Evolutionary conservation across 2,797 vertebrate genomes (phyloP).

Genomic region (Micrastur ruficollis): DNA sequence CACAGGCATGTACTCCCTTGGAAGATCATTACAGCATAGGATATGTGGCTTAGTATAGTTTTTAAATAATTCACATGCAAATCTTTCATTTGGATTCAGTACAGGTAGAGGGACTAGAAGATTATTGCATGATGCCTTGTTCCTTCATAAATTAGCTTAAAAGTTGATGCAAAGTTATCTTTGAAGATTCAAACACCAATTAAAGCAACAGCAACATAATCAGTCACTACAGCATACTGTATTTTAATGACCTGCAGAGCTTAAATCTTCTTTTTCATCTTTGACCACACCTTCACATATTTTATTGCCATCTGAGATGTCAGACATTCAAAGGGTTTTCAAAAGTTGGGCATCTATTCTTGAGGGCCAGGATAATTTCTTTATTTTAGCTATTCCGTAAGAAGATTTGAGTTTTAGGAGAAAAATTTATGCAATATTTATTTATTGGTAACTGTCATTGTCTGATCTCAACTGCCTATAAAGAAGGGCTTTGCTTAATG

Average conservation of each 20-base stretch:
- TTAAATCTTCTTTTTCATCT: constrained; percentile 25
- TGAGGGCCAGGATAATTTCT: neutral
- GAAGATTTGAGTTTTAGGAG: neutral
- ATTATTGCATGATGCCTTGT: neutral
- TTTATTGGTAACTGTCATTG: neutral
- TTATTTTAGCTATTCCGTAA: neutral
- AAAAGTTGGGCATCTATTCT: neutral
- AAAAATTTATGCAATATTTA: neutral
- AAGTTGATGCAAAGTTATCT: constrained; percentile 13
- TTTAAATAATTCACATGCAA: neutral
- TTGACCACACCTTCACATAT: neutral
- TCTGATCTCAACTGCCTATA: neutral
- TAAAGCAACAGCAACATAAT: neutral
- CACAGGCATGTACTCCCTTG: neutral
- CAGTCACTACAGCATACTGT: neutral
- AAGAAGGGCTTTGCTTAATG: neutral
- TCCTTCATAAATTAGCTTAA: neutral
- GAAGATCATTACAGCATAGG: neutral
- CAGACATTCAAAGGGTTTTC: neutral
- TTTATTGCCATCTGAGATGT: neutral
- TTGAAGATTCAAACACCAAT: neutral
- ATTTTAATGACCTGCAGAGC: neutral
- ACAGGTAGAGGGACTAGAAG: neutral
- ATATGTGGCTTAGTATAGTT: neutral
- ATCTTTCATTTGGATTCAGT: neutral